phyloP scores from a whole-genome alignment of 2,888 invertebrate species.

The Fabriciana adippe region DNA sequence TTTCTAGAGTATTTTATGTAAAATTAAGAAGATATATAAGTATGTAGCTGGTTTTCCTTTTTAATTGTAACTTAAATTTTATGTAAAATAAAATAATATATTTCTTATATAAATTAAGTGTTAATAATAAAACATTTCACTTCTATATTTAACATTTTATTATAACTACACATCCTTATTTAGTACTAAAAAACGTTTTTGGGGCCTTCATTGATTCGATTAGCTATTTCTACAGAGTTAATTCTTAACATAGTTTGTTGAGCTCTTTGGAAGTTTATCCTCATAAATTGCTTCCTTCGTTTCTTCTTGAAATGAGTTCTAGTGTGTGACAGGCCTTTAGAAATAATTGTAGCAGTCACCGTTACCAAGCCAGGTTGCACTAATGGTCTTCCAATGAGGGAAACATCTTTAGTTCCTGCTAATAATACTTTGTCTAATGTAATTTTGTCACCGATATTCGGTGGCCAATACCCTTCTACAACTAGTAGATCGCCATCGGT shows the following conservation, averaged over 20 bases:
- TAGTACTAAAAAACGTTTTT: slow-evolving; percentile 58
- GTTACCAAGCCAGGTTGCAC: slow-evolving; percentile 87
- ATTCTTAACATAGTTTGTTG: slow-evolving; percentile 89
- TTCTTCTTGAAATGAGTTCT: slow-evolving; percentile 89
- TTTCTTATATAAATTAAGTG: too few relatives aligned
- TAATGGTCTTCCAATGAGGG: slow-evolving; percentile 90
- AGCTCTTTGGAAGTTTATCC: slow-evolving; percentile 87
- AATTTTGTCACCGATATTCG: slow-evolving; percentile 89
- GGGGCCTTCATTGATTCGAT: slow-evolving; percentile 76
- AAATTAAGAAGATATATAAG: too few relatives aligned
- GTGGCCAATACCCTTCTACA: slow-evolving; percentile 92
- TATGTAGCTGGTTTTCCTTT: too few relatives aligned
- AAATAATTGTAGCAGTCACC: slow-evolving; percentile 91
- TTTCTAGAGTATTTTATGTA: too few relatives aligned
- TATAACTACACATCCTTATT: slow-evolving; percentile 9
- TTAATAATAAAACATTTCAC: neutral
- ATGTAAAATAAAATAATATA: too few relatives aligned
- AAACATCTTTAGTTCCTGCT: slow-evolving; percentile 90
- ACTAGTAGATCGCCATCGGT: slow-evolving; percentile 93
- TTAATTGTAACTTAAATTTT: too few relatives aligned
- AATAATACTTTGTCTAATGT: slow-evolving; percentile 91
- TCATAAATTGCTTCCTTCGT: slow-evolving; percentile 88
- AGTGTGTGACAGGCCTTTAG: slow-evolving; percentile 91
- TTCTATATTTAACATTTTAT: slow-evolving; percentile 26
- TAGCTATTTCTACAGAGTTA: slow-evolving; percentile 85